Conservation (phyloP, 2,113 vertebrate genomes). For the Oceanites oceanicus region DNA sequence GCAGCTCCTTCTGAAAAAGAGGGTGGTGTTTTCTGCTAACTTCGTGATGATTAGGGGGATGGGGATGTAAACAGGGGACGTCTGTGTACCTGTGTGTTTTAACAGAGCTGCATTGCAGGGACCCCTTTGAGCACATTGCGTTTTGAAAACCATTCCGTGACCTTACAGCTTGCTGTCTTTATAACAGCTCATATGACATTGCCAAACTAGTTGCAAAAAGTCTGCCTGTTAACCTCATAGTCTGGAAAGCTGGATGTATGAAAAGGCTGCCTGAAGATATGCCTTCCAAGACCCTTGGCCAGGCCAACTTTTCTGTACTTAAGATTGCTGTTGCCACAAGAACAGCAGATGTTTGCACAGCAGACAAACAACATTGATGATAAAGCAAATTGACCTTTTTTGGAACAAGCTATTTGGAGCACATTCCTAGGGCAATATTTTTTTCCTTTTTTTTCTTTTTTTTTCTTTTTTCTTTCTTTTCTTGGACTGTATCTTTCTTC, state of each 20-base stretch:
- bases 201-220: not conserved
- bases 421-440: not conserved
- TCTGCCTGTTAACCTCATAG: not conserved
- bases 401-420: constrained; percentile 7
- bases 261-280: not conserved
- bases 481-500: not conserved
- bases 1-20: not conserved
- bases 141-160: not conserved
- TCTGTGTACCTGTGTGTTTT: not conserved
- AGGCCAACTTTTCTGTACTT: constrained; percentile 1
- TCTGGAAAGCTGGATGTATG: not conserved
- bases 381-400: constrained; percentile 46
- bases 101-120: not conserved
- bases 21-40: not conserved
- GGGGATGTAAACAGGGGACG: not conserved
- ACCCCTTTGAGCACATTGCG: not conserved
- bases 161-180: not conserved
- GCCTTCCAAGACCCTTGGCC: constrained; percentile 4
- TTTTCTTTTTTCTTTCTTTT: not conserved
- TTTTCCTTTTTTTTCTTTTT: not conserved
- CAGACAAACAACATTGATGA: constrained; percentile 35
- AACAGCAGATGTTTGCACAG: constrained; percentile 44
- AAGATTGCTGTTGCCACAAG: not conserved
- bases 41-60: not conserved
- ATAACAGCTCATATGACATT: rapidly evolving